phyloP scores from a whole-genome alignment of 2,113 vertebrate genomes.

The Halichoeres trimaculatus region DNA sequence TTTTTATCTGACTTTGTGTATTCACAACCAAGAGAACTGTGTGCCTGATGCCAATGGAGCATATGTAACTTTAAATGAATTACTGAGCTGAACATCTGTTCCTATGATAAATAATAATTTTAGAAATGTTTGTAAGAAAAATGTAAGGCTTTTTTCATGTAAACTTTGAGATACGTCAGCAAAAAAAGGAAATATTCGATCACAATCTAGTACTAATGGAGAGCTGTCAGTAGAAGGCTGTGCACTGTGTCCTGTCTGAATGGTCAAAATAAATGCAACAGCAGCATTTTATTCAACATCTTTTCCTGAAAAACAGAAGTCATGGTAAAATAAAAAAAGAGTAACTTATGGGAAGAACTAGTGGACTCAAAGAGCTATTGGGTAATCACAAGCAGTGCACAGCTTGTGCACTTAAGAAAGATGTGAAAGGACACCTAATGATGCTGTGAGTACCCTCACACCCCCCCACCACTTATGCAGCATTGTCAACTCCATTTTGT shows the following conservation, averaged over 20 bases:
- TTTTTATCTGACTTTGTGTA: not conserved
- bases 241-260: slow-evolving; percentile 30
- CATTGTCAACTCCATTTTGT: slow-evolving; percentile 34
- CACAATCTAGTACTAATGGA: slow-evolving; percentile 24
- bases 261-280: slow-evolving; percentile 49
- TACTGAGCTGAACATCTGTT: not conserved
- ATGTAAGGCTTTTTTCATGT: slow-evolving; percentile 75
- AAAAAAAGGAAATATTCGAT: slow-evolving; percentile 59
- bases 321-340: slow-evolving; percentile 11
- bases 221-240: slow-evolving; percentile 24
- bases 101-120: not conserved
- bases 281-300: slow-evolving; percentile 40
- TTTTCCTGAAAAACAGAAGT: slow-evolving; percentile 39
- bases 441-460: slow-evolving; percentile 36
- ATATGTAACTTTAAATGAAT: not conserved
- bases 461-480: slow-evolving; percentile 1
- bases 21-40: not conserved
- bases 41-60: not conserved
- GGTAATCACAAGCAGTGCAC: slow-evolving; percentile 40
- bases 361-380: slow-evolving; percentile 33
- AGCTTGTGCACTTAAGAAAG: slow-evolving; percentile 18
- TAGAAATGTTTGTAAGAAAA: slow-evolving; percentile 8
- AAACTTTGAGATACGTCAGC: slow-evolving; percentile 67
- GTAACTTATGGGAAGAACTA: slow-evolving; percentile 22
- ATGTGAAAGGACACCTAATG: slow-evolving; percentile 22